phyloP scores from a whole-genome alignment of 2,113 vertebrate genomes.

The Montifringilla adamsi region DNA sequence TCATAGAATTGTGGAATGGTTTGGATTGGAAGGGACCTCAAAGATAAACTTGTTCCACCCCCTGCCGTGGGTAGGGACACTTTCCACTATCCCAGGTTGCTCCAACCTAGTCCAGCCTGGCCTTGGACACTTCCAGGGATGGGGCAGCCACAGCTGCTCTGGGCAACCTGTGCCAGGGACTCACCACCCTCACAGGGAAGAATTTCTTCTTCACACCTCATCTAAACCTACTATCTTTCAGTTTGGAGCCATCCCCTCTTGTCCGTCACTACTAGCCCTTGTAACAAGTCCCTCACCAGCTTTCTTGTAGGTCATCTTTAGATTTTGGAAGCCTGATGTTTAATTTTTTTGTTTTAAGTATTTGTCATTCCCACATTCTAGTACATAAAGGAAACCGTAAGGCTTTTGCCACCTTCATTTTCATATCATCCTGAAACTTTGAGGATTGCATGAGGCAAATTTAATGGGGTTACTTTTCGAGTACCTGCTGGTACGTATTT shows the following conservation, averaged over 20 bases:
- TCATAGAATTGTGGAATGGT: neutral
- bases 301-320: neutral
- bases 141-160: neutral
- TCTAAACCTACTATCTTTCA: neutral
- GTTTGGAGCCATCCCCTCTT: neutral
- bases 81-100: neutral
- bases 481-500: neutral
- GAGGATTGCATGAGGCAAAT: neutral
- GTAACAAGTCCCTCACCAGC: neutral
- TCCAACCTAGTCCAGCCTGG: rapidly evolving
- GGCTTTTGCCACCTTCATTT: neutral
- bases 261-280: neutral
- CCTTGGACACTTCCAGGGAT: neutral
- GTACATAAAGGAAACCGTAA: neutral
- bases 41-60: neutral
- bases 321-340: neutral
- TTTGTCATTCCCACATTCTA: neutral
- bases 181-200: rapidly evolving
- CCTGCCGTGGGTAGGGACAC: neutral
- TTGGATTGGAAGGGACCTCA: neutral
- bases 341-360: neutral
- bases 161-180: neutral
- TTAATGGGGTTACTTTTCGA: neutral
- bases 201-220: neutral
- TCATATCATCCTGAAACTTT: neutral